Base-by-base conservation (phyloP, 2,888 invertebrate genomes). In the Coelopa pilipes region DNA sequence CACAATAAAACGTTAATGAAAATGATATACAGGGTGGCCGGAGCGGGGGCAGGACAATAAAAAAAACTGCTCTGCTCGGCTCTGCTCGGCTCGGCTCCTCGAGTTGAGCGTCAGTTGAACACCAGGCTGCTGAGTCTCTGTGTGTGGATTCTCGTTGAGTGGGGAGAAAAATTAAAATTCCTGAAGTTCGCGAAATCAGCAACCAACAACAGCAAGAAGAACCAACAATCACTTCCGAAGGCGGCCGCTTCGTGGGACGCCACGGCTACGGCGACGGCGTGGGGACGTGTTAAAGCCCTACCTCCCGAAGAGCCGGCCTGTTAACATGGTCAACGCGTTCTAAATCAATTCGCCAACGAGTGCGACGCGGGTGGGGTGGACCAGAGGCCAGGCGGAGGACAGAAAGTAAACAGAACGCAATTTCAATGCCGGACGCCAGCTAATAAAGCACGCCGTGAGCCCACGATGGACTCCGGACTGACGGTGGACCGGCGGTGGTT, bases 281-380 rank as follows among this genome's bases (percentile, higher is more conserved):
- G 62, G 45, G 24, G 49, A 59, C 63, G 70, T 69, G 72, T 66
- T 79, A 78, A 79, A 75, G 73, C 75, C 77, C 80, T 80, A 82
- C 82, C 84, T 81, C 83, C 76, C 72, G 72, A 74, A 19, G 83
- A 81, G 82, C 79, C 79, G 68, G 75, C 72, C 70, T 76, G 74
- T 75, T 74, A 76, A 74, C 77, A 72, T 75, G 77, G 62, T 79
- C 74, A 74, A 79, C 77, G 77, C 78, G 79, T 80, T 79, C 80
- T 83, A 82, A 84, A 85, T 82, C 82, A 83, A 79, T 79, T 77
- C 75, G 75, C 76, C 78, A 84, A 82, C 85, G 84, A 84, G 85
- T 84, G 82, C 80, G 80, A 81, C 81, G 80, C 46, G 4, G 34
- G 4, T 34, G 34, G 7, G 34, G 34, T 34, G 34, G 34, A n/a